Conservation (phyloP, 1,140 invertebrate species). For the Penaeus chinensis region DNA sequence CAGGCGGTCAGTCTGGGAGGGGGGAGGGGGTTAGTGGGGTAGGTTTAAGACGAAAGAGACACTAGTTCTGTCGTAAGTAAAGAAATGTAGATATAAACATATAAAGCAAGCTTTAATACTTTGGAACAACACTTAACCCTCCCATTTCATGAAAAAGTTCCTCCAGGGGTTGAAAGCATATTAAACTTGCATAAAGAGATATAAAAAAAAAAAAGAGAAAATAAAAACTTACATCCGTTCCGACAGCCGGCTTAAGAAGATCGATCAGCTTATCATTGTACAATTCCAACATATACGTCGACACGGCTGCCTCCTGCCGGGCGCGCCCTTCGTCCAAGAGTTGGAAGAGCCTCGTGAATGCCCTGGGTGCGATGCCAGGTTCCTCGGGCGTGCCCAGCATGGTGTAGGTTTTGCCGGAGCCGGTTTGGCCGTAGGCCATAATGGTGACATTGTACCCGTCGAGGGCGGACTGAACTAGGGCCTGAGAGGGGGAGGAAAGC, state of each 20-base stretch:
- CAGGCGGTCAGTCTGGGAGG: slow-evolving; percentile 62
- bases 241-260: slow-evolving; percentile 70
- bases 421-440: slow-evolving; percentile 93
- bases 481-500: slow-evolving; percentile 29
- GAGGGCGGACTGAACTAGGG: slow-evolving; percentile 61
- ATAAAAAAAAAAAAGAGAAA: too few relatives aligned
- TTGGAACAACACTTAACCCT: too few relatives aligned
- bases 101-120: too few relatives aligned
- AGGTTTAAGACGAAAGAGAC: too few relatives aligned
- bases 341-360: slow-evolving; percentile 85
- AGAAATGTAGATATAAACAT: too few relatives aligned
- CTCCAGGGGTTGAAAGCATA: too few relatives aligned
- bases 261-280: slow-evolving; percentile 80
- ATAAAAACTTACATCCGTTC: slow-evolving; percentile 45
- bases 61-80: too few relatives aligned
- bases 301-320: slow-evolving; percentile 77
- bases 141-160: too few relatives aligned
- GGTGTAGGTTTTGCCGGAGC: slow-evolving; percentile 91
- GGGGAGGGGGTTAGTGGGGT: background rate
- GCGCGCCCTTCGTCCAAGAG: slow-evolving; percentile 75
- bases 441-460: slow-evolving; percentile 91
- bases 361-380: slow-evolving; percentile 85
- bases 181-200: too few relatives aligned
- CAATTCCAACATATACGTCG: slow-evolving; percentile 68
- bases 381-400: slow-evolving; percentile 80